Evolutionary conservation across 2,888 invertebrate genomes (phyloP), one percentile per base, ranked within the genome.

Genomic region (Drosophila trichaetosa): DNA sequence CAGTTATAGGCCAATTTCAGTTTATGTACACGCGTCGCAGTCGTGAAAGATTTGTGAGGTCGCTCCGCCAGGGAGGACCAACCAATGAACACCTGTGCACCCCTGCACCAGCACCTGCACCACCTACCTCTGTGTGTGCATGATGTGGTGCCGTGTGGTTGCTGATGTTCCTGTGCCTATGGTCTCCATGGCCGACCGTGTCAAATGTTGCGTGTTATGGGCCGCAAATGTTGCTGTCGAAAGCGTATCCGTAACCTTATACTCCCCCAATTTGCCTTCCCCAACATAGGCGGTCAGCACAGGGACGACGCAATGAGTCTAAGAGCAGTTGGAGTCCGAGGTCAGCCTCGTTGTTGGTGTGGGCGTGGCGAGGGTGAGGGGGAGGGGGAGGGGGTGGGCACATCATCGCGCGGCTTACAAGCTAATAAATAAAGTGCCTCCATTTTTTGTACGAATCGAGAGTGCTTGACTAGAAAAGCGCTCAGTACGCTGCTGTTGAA

Each of bases 1-100:
- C 85, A 86, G 89, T 86, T 86, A 86, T 86, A 89, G 85, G 85
- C 85, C 90, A 89, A 85, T 85, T 85, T 85, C 69, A 85, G 88
- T 85, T 89, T 85, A 85, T 89, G 76, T 82, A 83, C 87, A 89
- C 78, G 89, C 84, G 83, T 80, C 89, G 87, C 85, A 76, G 72
- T 81, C 82, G 72, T 84, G 85, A 87, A 87, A 87, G 87, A 84
- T 85, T 87, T 89, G 89, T 89, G 83, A 67, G 75, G 72, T 68
- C 73, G 57, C 36, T 49, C 61, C 56, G 56, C 46, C 54, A 53
- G 59, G 70, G 51, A 72, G 34, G n/a, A 21, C 16, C 69, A 53
- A 51, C 48, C 67, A 56, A 34, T 53, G 65, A 79, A 76, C 78
- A 79, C 80, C 78, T 80, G 80, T 66, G 27, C 54, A 18, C 57